These are phyloP conservation scores for Oreochromis tanganicae DNA, from an alignment of 2,113 vertebrate species.

Conservation along the genomic window DNA sequence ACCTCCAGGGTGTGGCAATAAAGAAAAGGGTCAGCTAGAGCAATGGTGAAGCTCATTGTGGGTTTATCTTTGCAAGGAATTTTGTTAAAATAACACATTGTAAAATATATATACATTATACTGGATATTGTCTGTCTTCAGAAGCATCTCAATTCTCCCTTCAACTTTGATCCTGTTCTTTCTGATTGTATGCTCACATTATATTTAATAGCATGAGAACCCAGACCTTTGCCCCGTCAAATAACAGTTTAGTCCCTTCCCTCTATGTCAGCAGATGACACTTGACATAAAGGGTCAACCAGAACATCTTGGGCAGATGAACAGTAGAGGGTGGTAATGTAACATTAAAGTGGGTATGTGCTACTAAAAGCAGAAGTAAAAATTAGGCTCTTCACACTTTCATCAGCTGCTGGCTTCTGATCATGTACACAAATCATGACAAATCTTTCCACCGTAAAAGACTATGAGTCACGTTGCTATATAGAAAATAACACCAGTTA, in stretches of 20 bases:
- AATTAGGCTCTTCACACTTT: background rate
- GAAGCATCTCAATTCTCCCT: background rate
- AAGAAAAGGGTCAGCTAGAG: background rate
- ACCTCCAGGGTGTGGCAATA: fast-evolving
- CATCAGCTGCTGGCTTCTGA: background rate
- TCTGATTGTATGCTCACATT: slow-evolving; percentile 5
- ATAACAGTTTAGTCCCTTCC: background rate
- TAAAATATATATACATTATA: background rate
- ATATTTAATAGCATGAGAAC: background rate
- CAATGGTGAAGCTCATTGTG: background rate
- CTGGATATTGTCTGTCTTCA: background rate
- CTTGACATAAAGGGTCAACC: slow-evolving; percentile 22
- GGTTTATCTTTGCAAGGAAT: background rate
- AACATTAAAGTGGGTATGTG: slow-evolving; percentile 13
- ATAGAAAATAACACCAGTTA: background rate
- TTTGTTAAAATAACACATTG: background rate
- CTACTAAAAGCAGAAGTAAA: background rate
- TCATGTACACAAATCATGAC: background rate
- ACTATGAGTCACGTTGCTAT: background rate
- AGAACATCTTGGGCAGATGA: slow-evolving; percentile 38
- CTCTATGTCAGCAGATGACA: background rate
- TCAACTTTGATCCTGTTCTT: background rate
- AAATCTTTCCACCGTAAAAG: background rate
- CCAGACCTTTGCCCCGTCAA: background rate
- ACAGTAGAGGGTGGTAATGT: slow-evolving; percentile 63